Evolutionary conservation across 2,113 vertebrate genomes (phyloP).

Genomic region (Anguilla rostrata): DNA sequence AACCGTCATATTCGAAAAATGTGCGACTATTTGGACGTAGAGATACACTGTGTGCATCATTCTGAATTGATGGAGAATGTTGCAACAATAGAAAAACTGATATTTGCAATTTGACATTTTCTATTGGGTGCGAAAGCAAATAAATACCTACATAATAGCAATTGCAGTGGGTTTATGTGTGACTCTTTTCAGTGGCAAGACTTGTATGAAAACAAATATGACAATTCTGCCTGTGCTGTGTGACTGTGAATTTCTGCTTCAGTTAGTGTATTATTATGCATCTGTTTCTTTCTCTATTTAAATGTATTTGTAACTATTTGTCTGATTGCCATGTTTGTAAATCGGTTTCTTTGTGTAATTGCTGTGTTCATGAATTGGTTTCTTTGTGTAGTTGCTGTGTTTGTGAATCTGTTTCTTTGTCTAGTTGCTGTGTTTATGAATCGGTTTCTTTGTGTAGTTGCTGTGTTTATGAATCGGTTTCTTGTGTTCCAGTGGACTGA

Average conservation of each 20-base stretch:
- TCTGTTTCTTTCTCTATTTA: neutral
- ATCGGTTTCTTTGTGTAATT: neutral
- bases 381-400: neutral
- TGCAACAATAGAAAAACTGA: no score
- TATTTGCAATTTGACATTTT: no score
- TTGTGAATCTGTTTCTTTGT: neutral
- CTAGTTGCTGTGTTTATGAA: neutral
- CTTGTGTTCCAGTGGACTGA: conserved; percentile 79
- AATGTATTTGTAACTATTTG: neutral
- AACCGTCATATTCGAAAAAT: neutral
- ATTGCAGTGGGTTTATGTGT: no score
- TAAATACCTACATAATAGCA: no score
- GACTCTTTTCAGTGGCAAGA: no score
- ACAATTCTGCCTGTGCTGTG: no score
- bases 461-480: conserved; percentile 18
- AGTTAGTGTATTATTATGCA: neutral
- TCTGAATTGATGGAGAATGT: no score
- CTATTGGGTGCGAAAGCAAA: no score
- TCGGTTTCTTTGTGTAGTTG: neutral
- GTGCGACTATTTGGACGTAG: neutral
- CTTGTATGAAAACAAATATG: no score
- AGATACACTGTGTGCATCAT: neutral
- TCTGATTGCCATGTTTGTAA: neutral
- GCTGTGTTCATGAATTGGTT: neutral
- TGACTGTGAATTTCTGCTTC: no score